Base-by-base conservation (phyloP, 2,888 invertebrate species). In the Drosophila falleni region DNA sequence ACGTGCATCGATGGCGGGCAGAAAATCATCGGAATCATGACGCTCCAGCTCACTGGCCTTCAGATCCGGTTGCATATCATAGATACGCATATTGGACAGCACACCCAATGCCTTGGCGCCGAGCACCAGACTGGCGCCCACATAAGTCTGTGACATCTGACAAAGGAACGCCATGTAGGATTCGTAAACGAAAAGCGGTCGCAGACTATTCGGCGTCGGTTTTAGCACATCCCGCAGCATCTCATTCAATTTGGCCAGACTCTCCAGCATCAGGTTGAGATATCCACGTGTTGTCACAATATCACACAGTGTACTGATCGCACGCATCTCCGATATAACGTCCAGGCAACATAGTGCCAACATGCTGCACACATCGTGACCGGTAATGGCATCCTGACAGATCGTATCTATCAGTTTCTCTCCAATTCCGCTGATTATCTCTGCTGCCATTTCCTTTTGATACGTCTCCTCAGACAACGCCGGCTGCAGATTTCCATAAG, bases 331-430 rank as follows among this genome's bases (percentile, higher is more conserved):
- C 0, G 97, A 93, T 47, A 98, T 93, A 46, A 96, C 95, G 90
- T 97, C 96, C 61, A 98, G 93, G 74, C 96, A 96, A 0, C 97
- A 95, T 78, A 98, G 93, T 0, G 98, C 96, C 59, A 97, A 94
- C 96, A 98, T 97, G 92, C 97, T 95, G 88, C 97, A 97, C 11
- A 98, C 96, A 81, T 98, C 97, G 89, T 97, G 97, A 0, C 97
- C 97, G 1, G 97, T 96, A 10, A 97, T 96, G 68, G 97, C 97
- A 92, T 98, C 98, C 59, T 97, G 95, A 80, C 97, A 97, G 58
- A 98, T 92, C 37, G 95, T 95, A 80, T 97, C 96, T 90, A 97
- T 95, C 50, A 98, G 92, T 87, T 96, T 95, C 74, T 97, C 96
- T 0, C 97, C 97, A 80, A 97, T 97, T 5, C 95, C 94, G 16